These are phyloP conservation scores for Pundamilia nyererei DNA, from an alignment of 2,113 vertebrate genomes.

Conservation along the genomic window DNA sequence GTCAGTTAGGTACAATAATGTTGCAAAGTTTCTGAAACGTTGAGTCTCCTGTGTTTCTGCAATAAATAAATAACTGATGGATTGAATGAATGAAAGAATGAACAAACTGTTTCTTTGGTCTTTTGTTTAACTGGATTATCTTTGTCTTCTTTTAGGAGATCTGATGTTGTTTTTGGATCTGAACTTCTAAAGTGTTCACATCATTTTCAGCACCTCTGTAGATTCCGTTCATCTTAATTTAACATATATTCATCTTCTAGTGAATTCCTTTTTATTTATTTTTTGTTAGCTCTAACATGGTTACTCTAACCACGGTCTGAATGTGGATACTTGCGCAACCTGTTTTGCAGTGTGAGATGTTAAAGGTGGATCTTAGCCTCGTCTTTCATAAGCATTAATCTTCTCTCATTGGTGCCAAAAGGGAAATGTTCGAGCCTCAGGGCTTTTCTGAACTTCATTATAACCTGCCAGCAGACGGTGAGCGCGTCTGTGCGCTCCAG, in stretches of 20 bases:
- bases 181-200: background rate
- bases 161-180: background rate
- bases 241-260: background rate
- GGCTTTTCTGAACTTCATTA: conserved; percentile 16
- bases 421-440: background rate
- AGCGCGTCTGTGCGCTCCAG: conserved; percentile 49
- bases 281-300: background rate
- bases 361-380: background rate
- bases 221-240: background rate
- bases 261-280: background rate
- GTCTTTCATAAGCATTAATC: background rate
- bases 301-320: background rate
- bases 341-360: background rate
- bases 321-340: background rate
- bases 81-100: background rate
- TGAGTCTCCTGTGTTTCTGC: background rate
- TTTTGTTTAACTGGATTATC: background rate
- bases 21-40: background rate
- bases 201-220: background rate
- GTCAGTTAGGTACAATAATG: background rate
- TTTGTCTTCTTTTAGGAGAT: background rate
- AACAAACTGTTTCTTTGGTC: background rate
- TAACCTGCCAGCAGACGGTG: conserved; percentile 6
- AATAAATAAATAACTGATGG: background rate
- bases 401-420: background rate